Conservation (phyloP, 1,140 invertebrate genomes). For the Phenacoccus solenopsis region DNA sequence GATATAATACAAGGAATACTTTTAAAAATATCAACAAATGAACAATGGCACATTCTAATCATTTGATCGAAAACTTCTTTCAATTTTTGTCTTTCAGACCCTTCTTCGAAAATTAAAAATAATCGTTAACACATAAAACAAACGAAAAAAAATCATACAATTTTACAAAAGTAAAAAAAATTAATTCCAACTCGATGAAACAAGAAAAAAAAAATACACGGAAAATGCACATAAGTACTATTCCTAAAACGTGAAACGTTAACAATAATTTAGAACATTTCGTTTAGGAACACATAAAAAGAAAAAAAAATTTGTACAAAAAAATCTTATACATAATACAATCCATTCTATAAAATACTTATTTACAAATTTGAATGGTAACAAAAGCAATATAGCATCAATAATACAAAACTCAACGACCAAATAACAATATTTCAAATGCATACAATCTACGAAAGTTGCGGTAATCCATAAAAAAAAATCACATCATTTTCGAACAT, state of each 20-base stretch:
- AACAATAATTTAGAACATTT: neutral
- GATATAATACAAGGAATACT: neutral
- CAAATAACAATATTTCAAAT: conserved; percentile 10
- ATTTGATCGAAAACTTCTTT: neutral
- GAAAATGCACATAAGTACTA: neutral
- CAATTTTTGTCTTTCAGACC: neutral
- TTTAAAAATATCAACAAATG: neutral
- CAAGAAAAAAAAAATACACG: neutral
- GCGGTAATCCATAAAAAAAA: neutral
- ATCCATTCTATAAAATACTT: conserved; percentile 1
- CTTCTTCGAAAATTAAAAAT: neutral
- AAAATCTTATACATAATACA: neutral
- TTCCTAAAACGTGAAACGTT: neutral
- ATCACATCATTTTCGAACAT: neutral
- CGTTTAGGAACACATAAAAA: neutral
- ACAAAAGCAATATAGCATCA: neutral
- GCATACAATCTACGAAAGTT: conserved; percentile 1
- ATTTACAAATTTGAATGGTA: conserved; percentile 14
- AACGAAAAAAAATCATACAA: neutral
- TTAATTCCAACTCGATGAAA: neutral
- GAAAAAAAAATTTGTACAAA: neutral
- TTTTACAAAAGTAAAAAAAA: neutral
- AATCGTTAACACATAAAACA: neutral
- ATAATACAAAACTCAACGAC: neutral
- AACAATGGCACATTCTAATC: conserved; percentile 11